phyloP scores from a whole-genome alignment of 2,797 vertebrate genomes.

The Phoxinus dragarum region DNA sequence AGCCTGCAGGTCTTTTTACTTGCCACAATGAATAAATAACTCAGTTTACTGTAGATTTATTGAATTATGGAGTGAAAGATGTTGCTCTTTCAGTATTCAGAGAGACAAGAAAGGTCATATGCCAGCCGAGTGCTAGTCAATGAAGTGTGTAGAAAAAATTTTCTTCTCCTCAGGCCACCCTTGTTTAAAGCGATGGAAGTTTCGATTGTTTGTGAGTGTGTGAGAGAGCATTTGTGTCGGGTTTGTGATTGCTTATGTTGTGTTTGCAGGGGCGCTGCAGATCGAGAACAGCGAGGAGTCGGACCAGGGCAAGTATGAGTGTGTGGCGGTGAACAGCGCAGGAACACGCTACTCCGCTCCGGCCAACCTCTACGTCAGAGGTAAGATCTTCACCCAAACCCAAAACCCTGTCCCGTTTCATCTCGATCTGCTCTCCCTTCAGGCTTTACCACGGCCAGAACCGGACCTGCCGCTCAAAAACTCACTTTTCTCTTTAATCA shows the following conservation, averaged over 20 bases:
- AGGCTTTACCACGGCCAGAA: slow-evolving; percentile 12
- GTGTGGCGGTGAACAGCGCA: slow-evolving; percentile 93
- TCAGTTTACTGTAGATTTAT: slow-evolving; percentile 46
- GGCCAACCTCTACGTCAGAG: slow-evolving; percentile 97
- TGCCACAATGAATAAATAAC: slow-evolving; percentile 39
- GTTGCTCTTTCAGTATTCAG: slow-evolving; percentile 33
- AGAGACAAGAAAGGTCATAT: slow-evolving; percentile 14
- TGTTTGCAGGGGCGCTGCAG: slow-evolving; percentile 90
- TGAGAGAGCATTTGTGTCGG: not conserved
- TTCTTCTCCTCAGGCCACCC: not conserved
- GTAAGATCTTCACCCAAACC: slow-evolving; percentile 80
- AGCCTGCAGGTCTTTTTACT: slow-evolving; percentile 36
- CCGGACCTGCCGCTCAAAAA: not conserved
- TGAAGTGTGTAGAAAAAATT: not conserved
- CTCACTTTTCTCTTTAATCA: not conserved
- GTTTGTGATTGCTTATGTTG: slow-evolving; percentile 46
- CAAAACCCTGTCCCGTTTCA: slow-evolving; percentile 13
- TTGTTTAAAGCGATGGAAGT: slow-evolving; percentile 8
- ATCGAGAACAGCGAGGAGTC: slow-evolving; percentile 98
- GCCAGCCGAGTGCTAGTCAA: slow-evolving; percentile 36
- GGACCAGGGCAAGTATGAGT: slow-evolving; percentile 99
- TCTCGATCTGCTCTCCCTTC: not conserved
- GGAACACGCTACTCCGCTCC: slow-evolving; percentile 97
- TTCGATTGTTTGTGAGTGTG: slow-evolving; percentile 36
- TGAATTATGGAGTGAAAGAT: slow-evolving; percentile 39